These are phyloP conservation scores for Petrocephalus zakoni DNA, from an alignment of 2,113 vertebrate species.

Conservation along the genomic window DNA sequence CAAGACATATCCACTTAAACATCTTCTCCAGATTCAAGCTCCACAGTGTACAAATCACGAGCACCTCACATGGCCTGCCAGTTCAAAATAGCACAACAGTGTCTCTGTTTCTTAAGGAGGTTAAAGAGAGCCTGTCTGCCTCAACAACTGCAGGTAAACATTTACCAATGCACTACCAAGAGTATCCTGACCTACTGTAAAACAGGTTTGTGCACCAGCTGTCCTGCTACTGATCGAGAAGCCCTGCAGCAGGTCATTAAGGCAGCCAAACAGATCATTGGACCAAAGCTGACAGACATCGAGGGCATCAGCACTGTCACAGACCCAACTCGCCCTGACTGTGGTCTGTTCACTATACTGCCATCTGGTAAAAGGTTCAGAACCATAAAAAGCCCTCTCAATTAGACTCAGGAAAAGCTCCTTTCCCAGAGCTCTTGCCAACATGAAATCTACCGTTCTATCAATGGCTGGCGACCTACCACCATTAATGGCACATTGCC, in stretches of 20 bases:
- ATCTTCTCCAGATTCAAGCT: neutral
- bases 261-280: neutral
- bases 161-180: neutral
- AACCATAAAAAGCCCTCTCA: neutral
- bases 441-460: neutral
- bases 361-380: neutral
- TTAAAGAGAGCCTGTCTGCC: neutral
- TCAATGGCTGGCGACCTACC: neutral
- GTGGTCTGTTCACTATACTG: neutral
- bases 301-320: neutral
- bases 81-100: neutral
- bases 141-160: neutral
- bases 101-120: neutral
- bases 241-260: neutral
- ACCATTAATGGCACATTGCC: neutral
- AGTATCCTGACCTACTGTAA: neutral
- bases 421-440: neutral
- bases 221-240: neutral
- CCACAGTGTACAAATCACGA: neutral
- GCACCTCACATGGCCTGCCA: neutral
- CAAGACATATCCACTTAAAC: neutral
- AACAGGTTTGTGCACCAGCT: neutral
- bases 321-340: neutral
- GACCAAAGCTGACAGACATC: neutral
- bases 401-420: neutral